These are phyloP conservation scores for Sphaerophoria rueppellii DNA, from an alignment of 2,888 invertebrate genomes.

Conservation along the genomic window DNA sequence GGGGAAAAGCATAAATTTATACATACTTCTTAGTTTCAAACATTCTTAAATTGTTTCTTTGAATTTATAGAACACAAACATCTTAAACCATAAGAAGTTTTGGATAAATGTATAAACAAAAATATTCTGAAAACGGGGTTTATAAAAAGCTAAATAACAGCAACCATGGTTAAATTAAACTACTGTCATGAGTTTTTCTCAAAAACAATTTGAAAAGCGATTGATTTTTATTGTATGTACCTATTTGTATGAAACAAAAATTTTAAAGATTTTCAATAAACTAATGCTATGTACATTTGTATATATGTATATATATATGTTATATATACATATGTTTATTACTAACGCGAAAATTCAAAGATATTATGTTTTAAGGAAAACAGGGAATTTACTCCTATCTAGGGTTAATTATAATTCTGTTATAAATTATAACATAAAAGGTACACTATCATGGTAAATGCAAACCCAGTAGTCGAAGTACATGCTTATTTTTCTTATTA, in stretches of 20 bases:
- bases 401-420: too few relatives aligned
- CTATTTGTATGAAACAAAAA: constrained; percentile 28
- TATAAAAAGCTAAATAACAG: constrained; percentile 26
- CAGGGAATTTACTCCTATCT: too few relatives aligned
- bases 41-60: constrained; percentile 11
- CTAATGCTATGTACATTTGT: constrained; percentile 38
- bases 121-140: constrained; percentile 33
- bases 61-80: not conserved
- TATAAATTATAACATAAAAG: too few relatives aligned
- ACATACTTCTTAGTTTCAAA: constrained; percentile 1
- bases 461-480: too few relatives aligned
- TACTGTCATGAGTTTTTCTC: constrained; percentile 2
- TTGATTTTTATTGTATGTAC: constrained; percentile 28
- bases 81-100: constrained; percentile 15
- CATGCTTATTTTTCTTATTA: too few relatives aligned
- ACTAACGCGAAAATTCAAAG: too few relatives aligned
- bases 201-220: constrained; percentile 15
- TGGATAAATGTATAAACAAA: not conserved
- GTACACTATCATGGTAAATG: too few relatives aligned
- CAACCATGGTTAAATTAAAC: constrained; percentile 10
- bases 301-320: constrained; percentile 38
- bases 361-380: too few relatives aligned
- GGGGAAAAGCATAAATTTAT: not conserved
- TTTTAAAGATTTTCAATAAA: constrained; percentile 31
- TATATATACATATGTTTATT: not conserved